These are phyloP conservation scores for Amiota minor DNA, from an alignment of 2,888 invertebrate genomes.

Conservation along the genomic window DNA sequence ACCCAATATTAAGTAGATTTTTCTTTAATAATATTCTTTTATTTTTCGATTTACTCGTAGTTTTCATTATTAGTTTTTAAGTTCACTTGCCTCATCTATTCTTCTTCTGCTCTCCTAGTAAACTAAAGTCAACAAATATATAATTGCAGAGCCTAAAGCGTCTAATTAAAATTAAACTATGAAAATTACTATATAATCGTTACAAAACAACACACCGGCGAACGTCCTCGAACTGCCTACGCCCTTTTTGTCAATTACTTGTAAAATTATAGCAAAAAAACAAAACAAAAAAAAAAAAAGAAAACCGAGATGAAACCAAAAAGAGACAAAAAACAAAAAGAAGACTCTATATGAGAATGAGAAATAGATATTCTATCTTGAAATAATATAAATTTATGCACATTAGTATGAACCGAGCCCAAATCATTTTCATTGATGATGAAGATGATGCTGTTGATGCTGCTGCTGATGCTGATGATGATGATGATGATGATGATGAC, in stretches of 20 bases:
- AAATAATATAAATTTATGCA: constrained; percentile 62
- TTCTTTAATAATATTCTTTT: too few species aligned
- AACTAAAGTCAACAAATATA: constrained; percentile 41
- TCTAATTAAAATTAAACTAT: constrained; percentile 4
- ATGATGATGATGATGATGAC: constrained; percentile 3
- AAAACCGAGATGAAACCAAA: too few species aligned
- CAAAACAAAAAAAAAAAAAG: too few species aligned
- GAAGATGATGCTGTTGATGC: background rate
- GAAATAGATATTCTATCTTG: background rate
- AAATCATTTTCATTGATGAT: background rate
- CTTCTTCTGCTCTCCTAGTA: too few species aligned
- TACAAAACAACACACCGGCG: constrained; percentile 3
- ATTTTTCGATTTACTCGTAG: too few species aligned
- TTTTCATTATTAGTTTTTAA: too few species aligned
- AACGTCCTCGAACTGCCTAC: constrained; percentile 2
- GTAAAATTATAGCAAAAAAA: constrained; percentile 4
- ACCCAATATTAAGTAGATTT: too few species aligned
- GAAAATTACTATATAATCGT: background rate
- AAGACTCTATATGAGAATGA: constrained; percentile 6
- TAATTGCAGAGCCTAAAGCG: constrained; percentile 4
- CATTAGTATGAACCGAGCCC: constrained; percentile 46
- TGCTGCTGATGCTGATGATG: background rate
- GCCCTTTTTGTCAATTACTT: background rate
- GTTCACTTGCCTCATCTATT: too few species aligned
- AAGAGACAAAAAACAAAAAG: background rate